Evolutionary conservation across 2,797 vertebrate genomes (phyloP), one percentile per base, ranked within the genome.

Genomic region (Sebastes taczanowskii): DNA sequence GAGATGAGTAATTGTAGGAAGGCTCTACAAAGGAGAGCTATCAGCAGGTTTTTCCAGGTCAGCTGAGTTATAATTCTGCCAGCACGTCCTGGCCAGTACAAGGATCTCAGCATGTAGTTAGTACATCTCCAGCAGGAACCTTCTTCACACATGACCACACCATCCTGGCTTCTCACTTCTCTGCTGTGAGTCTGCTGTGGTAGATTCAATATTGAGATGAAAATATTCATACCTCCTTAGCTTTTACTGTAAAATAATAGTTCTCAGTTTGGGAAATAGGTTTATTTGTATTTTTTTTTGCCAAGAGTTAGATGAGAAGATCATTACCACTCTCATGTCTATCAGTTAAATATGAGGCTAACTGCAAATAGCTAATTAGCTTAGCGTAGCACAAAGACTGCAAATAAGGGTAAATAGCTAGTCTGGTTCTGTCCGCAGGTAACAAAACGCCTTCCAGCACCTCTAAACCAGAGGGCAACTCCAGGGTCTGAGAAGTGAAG

Each of bases 1-100:
- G 10, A 62, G 67, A 72, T 35, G 25, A 70, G 22, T 75, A 75
- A 69, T 29, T 61, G 23, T 25, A 13, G n/a, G 29, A 70, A 62
- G 22, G 11, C 14, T 11, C 60, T 16, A 18, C 55, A 58, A n/a
- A 46, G 49, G 73, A 72, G 60, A 55, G 61, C 52, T 65, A 59
- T 46, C 38, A n/a, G 52, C 11, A 29, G 59, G 74, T 4, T 38
- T 76, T 74, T 78, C 65, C 74, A 20, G 52, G 71, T 84, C 77
- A 80, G 20, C 23, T 63, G 74, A 82, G 42, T 84, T 72, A 46
- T 72, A 56, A 65, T 66, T 75, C 77, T 77, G 56, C 52, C 66
- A 61, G 52, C 62, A 65, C 0, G 23, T 65, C 38, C 62, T 71
- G 77, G 56, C 55, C 61, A 16, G 22, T 55, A 20, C 59, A 56